These are phyloP conservation scores for Drosophila nigromelanica DNA, from an alignment of 1,140 invertebrate species.

Conservation along the genomic window DNA sequence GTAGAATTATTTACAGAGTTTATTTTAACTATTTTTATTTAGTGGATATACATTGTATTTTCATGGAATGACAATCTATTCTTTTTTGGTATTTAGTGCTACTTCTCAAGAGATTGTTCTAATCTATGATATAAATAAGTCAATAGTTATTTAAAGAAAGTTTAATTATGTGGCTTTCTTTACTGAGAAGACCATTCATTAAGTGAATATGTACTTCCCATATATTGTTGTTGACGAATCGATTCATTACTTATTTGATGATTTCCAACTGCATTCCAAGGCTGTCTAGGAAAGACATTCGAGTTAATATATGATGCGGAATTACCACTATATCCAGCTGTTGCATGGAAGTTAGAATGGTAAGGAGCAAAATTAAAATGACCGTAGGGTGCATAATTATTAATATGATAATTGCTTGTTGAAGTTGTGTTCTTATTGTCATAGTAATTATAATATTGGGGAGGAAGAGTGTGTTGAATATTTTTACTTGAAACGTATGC, in stretches of 20 bases:
- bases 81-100: slow-evolving; percentile 49
- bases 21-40: slow-evolving; percentile 42
- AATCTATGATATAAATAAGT: slow-evolving; percentile 49
- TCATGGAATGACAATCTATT: slow-evolving; percentile 49
- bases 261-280: slow-evolving; percentile 67
- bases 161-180: slow-evolving; percentile 49
- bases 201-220: slow-evolving; percentile 63
- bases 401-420: slow-evolving; percentile 62
- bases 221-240: slow-evolving; percentile 66
- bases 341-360: slow-evolving; percentile 69
- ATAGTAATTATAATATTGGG: slow-evolving; percentile 76
- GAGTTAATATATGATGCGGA: slow-evolving; percentile 68
- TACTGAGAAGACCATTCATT: slow-evolving; percentile 75
- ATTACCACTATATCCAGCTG: slow-evolving; percentile 55
- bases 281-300: slow-evolving; percentile 70
- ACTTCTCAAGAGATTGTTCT: slow-evolving; percentile 47
- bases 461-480: slow-evolving; percentile 63
- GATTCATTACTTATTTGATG: slow-evolving; percentile 61
- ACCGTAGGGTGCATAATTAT: slow-evolving; percentile 68
- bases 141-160: slow-evolving; percentile 32
- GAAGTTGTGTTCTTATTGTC: slow-evolving; percentile 71
- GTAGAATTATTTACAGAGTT: slow-evolving; percentile 16
- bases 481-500: slow-evolving; percentile 63
- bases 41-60: slow-evolving; percentile 36
- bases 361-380: slow-evolving; percentile 73